Conservation (phyloP, 2,888 invertebrate species). For the Spodoptera picta region DNA sequence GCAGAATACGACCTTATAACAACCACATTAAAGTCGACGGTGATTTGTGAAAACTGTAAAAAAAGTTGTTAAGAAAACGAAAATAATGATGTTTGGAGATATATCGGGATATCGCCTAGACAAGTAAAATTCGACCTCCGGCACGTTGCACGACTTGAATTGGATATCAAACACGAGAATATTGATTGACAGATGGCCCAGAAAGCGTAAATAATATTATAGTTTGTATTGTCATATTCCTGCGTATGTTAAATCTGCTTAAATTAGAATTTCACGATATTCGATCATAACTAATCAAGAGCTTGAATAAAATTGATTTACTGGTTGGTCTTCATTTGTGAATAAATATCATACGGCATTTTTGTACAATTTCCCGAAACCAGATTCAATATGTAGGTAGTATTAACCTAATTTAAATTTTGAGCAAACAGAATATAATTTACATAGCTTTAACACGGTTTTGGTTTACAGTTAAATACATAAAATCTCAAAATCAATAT, state of each 20-base stretch:
- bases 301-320: no score
- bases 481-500: background rate
- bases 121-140: constrained; percentile 36
- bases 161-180: constrained; percentile 20
- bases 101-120: constrained; percentile 41
- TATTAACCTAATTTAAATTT: background rate
- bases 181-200: constrained; percentile 39
- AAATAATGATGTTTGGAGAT: constrained; percentile 36
- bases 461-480: constrained; percentile 1
- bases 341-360: no score
- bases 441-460: background rate
- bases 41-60: constrained; percentile 6
- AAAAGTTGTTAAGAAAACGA: constrained; percentile 13
- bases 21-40: constrained; percentile 7
- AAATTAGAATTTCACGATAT: no score
- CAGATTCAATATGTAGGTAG: no score
- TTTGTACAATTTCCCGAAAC: no score
- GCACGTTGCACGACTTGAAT: constrained; percentile 19
- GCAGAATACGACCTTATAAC: constrained; percentile 32
- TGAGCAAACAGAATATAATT: background rate
- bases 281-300: no score
- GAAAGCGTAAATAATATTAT: constrained; percentile 14
- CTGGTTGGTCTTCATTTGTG: no score
- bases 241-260: no score
- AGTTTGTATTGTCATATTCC: no score